Evolutionary conservation across 2,113 vertebrate species (phyloP).

Genomic region (Heteronetta atricapilla): DNA sequence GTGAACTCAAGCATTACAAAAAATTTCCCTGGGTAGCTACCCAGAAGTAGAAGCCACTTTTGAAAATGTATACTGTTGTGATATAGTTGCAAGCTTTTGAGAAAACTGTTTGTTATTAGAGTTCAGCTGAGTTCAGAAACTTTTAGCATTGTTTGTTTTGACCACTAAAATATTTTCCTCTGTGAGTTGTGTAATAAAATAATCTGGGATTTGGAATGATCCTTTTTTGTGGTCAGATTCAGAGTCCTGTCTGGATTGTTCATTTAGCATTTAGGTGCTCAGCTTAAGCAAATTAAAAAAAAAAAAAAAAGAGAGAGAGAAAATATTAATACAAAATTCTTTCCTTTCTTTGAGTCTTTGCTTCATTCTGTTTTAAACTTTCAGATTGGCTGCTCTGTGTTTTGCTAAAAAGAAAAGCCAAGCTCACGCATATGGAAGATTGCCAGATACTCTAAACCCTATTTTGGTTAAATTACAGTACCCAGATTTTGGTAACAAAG

Average conservation of each 20-base stretch:
- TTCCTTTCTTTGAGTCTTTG: constrained; percentile 24
- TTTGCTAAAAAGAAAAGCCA: constrained; percentile 49
- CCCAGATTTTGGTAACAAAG: constrained; percentile 75
- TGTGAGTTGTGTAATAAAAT: background rate
- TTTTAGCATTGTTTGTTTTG: background rate
- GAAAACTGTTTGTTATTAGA: background rate
- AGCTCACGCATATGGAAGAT: constrained; percentile 55
- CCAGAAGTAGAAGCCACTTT: background rate
- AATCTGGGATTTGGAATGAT: background rate
- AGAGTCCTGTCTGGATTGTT: background rate
- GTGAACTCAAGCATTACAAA: background rate
- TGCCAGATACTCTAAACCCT: constrained; percentile 72
- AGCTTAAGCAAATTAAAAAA: background rate
- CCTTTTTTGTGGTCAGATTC: no score
- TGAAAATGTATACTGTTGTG: background rate
- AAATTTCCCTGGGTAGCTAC: background rate
- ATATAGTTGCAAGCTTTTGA: background rate
- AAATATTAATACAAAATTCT: background rate
- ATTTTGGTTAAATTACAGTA: constrained; percentile 78
- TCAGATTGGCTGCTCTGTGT: constrained; percentile 40
- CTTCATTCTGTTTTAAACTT: constrained; percentile 57
- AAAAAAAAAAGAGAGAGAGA: background rate
- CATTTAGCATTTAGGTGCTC: background rate
- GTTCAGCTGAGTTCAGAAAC: background rate
- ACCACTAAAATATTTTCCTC: background rate